A percentile compares a stretch with the other conserved stretches of the same genome.
Conservation (phyloP, 1,140 invertebrate species). For the Pomacea maculata region DNA sequence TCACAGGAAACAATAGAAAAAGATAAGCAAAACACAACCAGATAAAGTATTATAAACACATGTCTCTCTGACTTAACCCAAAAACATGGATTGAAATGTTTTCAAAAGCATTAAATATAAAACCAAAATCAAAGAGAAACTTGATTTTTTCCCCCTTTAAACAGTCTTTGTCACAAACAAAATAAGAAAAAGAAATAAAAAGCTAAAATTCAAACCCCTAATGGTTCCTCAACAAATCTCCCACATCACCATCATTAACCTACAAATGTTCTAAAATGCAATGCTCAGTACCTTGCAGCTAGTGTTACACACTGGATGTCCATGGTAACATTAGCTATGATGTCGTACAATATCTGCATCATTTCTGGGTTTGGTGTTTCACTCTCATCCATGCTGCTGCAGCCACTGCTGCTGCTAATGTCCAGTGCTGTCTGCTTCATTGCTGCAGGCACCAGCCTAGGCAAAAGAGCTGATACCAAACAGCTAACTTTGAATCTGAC, state of each 20-base stretch:
- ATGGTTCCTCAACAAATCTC: background rate
- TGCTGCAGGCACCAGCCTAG: slow-evolving; percentile 45
- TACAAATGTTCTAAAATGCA: background rate
- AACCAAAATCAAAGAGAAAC: too few relatives aligned
- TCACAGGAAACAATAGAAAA: too few relatives aligned
- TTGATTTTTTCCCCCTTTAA: too few relatives aligned
- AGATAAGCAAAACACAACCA: background rate
- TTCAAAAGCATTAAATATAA: background rate
- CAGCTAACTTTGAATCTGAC: slow-evolving; percentile 31
- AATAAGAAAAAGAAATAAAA: background rate
- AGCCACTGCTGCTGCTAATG: slow-evolving; percentile 32
- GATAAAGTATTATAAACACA: background rate
- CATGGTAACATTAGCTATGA: slow-evolving; percentile 32
- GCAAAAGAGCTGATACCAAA: slow-evolving; percentile 40
- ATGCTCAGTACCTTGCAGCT: slow-evolving; percentile 31
- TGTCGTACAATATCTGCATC: slow-evolving; percentile 29
- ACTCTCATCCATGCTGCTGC: slow-evolving; percentile 37
- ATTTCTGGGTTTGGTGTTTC: slow-evolving; percentile 25
- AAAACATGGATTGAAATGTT: background rate
- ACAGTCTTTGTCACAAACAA: background rate
- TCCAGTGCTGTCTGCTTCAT: slow-evolving; percentile 41
- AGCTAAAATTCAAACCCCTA: background rate
- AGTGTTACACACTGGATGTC: slow-evolving; percentile 16
- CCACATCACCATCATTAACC: background rate
- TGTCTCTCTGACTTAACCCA: background rate